Evolutionary conservation across 2,113 vertebrate species (phyloP), one percentile per base, ranked within the genome.

Genomic region (Phoenicopterus ruber): DNA sequence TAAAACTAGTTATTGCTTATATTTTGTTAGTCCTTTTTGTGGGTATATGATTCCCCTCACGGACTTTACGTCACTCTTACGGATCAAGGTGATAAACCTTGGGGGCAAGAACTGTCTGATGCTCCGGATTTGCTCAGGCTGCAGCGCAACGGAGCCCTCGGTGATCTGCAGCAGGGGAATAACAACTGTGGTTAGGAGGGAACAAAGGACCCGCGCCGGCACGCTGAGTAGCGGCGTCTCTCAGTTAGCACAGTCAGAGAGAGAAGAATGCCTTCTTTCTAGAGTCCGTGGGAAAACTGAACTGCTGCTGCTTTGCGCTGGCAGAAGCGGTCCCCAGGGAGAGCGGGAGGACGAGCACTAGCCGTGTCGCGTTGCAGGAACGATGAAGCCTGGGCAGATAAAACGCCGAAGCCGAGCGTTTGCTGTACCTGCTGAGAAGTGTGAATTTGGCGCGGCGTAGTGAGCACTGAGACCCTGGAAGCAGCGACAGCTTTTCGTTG

Each of bases 271-370:
- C 34, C 25, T 47, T 42, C 55, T 29, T 46, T 67, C 26, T 50
- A 22, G 62, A 74, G 55, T 8, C 55, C 22, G 1, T 18, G 40
- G 61, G 21, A 57, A 69, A 50, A 10, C 13, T 6, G 17, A 46
- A 49, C 69, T 38, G 49, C 42, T 58, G 24, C 42, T 52, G 2
- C 73, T 55, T 80, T 57, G 50, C 32, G 38, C 28, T 10, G 54
- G 44, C 34, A 50, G 69, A 11, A 70, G 3, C 3, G 25, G 67
- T 50, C n/a, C 3, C 36, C 24, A 3, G 55, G 73, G 80, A 47
- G 4, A 1, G 42, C 2, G 14, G 59, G 38, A 11, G 8, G 40
- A 5, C 7, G 7, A 18, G 38, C 36, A 5, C 2, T 15, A 15
- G 36, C 2, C 21, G 36, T 38, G 58, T 42, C 21, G n/a, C 36